These are phyloP conservation scores for Turritopsis rubra DNA, from an alignment of 30 jellyfish, hydroid and myxozoan genomes.

Conservation along the genomic window DNA sequence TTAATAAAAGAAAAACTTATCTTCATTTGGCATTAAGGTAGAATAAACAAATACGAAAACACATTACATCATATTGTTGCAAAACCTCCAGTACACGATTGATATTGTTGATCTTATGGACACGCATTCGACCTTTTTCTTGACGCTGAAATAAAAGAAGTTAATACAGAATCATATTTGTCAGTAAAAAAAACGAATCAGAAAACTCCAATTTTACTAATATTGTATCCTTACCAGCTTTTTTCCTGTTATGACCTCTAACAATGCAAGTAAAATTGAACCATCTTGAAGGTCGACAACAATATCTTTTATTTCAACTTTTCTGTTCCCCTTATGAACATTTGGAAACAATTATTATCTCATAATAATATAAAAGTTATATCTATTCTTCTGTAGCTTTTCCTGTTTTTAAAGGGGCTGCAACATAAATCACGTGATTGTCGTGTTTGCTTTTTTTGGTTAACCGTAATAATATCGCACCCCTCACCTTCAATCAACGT, in stretches of 20 bases:
- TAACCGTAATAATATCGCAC: no score
- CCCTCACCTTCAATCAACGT: no score
- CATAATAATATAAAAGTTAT: no score
- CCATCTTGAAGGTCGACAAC: slow-evolving; percentile 75
- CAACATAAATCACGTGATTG: no score
- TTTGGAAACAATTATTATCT: neutral
- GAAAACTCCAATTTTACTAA: no score
- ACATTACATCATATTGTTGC: slow-evolving; percentile 54
- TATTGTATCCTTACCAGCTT: slow-evolving; percentile 38
- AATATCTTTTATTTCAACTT: slow-evolving; percentile 53
- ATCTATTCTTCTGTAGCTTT: no score
- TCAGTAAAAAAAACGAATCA: no score
- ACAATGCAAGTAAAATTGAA: slow-evolving; percentile 54
- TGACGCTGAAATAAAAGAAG: slow-evolving; percentile 49
- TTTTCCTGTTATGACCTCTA: slow-evolving; percentile 75
- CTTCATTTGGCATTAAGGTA: no score
- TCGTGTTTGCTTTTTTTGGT: no score
- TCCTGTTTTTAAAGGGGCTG: no score
- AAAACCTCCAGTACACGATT: slow-evolving; percentile 62
- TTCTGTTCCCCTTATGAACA: slow-evolving; percentile 59
- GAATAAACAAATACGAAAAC: no score
- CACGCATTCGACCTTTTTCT: slow-evolving; percentile 88
- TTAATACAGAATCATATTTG: neutral
- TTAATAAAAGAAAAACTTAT: no score
- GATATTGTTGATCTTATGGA: slow-evolving; percentile 80